These are phyloP conservation scores for Buathra laborator DNA, from an alignment of 2,888 invertebrate species.

Conservation along the genomic window DNA sequence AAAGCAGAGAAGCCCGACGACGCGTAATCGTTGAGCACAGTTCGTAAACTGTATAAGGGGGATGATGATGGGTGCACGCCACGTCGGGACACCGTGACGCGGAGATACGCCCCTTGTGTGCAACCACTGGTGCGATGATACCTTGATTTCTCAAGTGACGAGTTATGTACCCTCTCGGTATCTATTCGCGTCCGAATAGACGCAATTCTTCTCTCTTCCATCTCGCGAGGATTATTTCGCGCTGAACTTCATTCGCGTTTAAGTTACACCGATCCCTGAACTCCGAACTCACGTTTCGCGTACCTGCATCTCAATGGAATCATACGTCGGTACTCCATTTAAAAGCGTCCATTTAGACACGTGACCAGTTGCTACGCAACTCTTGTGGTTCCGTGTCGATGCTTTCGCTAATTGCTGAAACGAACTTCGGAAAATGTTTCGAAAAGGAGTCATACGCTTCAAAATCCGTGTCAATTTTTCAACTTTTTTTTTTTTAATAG, in stretches of 20 bases:
- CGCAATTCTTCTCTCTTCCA: not conserved
- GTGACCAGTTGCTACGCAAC: not conserved
- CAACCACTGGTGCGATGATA: constrained; percentile 83
- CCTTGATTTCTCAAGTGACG: constrained; percentile 84
- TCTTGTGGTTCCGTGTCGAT: constrained; percentile 38
- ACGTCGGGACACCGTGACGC: constrained; percentile 70
- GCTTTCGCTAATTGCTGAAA: not conserved
- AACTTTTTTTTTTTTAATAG: too few relatives aligned
- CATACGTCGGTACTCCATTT: not conserved
- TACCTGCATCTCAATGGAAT: constrained; percentile 26
- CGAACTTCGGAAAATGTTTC: not conserved
- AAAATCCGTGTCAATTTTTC: too few relatives aligned
- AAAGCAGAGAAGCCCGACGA: constrained; percentile 55
- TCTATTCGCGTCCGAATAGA: constrained; percentile 1
- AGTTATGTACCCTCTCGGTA: constrained; percentile 77
- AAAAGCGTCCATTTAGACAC: not conserved
- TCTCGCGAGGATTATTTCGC: not conserved
- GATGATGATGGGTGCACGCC: constrained; percentile 55
- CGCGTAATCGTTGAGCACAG: constrained; percentile 63
- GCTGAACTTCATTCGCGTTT: constrained; percentile 4
- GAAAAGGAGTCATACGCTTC: not conserved
- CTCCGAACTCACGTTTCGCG: not conserved
- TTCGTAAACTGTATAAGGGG: constrained; percentile 45
- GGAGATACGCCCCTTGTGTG: constrained; percentile 83
- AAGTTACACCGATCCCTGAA: constrained; percentile 20